phyloP scores from a whole-genome alignment of 2,888 invertebrate species.

The Linnaemya vulpina region DNA sequence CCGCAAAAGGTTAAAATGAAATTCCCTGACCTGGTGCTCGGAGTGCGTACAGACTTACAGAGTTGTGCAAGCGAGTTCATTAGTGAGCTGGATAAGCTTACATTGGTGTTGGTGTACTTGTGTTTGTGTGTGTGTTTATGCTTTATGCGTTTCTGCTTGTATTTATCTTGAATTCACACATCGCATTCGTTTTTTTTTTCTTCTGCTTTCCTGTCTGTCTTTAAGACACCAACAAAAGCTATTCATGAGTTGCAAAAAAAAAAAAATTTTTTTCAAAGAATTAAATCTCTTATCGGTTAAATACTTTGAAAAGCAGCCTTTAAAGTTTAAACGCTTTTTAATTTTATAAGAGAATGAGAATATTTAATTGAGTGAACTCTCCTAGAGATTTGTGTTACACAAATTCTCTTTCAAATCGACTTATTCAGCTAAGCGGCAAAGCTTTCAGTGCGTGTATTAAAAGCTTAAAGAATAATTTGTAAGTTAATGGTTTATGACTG shows the following conservation, averaged over 20 bases:
- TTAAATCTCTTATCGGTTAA: not conserved
- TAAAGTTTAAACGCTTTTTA: not conserved
- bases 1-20: conserved; percentile 58
- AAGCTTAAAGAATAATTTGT: not conserved
- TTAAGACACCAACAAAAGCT: not conserved
- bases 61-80: not conserved
- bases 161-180: conserved; percentile 5
- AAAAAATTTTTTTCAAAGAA: not conserved
- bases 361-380: not conserved
- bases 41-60: not conserved
- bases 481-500: not conserved
- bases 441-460: not conserved
- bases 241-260: not conserved
- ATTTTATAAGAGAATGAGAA: not conserved
- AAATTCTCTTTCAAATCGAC: not conserved
- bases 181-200: not conserved
- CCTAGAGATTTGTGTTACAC: not conserved
- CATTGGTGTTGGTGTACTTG: not conserved
- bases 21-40: conserved; percentile 68
- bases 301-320: not conserved
- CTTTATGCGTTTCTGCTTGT: not conserved
- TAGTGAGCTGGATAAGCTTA: not conserved
- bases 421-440: not conserved
- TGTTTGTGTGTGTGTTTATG: not conserved
- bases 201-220: no score